Base-by-base conservation (phyloP, 2,888 invertebrate species). In the Belgica antarctica region DNA sequence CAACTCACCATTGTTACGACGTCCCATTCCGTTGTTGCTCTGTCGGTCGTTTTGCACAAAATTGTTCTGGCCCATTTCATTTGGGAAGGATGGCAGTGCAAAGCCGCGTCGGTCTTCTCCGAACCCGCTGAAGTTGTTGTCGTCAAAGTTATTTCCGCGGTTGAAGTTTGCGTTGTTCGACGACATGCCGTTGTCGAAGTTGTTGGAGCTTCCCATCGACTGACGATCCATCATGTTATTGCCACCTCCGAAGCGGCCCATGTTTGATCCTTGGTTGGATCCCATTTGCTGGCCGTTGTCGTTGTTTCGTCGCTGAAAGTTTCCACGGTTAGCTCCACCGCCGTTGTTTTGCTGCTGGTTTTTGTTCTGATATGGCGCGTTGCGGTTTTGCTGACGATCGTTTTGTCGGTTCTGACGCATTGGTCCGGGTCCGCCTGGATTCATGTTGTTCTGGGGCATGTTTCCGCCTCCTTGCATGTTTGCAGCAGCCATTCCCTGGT, bases 41-140 rank as follows among this genome's bases (percentile, higher is more conserved):
- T n/a, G 59, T 1, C 34, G 41, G 68, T 70, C 71, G 17, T 72
- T 72, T 19, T 72, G 69, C 1, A 70, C 71, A 15, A 71, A 71
- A 7, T 59, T 70, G 8, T 41, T 52, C 31, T 72, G 61, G 7
- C 28, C 15, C 15, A 61, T 41, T 4, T 70, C 61, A 34, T 61
- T 61, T 36, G 73, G 72, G 27, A 70, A 52, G 3, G 73, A 72
- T 1, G 80, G 77, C 69, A 79, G 72, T 1, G 78, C 76, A 71
- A 80, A 79, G 1, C 79, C 79, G 8, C 79, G 75, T 15, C 80
- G 75, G 73, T 79, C 79, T 74, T 79, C 78, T 71, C 75, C 72
- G 28, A 70, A 72, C 72, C 63, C 68, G n/a, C 71, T 70, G 27
- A 34, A 62, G 19, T 70, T 63, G 41, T 66, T 52, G 28, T 65